Percentiles rank a stretch among this genome's conserved stretches.
Conservation (phyloP, 2,797 vertebrate genomes). For the Valencia hispanica region DNA sequence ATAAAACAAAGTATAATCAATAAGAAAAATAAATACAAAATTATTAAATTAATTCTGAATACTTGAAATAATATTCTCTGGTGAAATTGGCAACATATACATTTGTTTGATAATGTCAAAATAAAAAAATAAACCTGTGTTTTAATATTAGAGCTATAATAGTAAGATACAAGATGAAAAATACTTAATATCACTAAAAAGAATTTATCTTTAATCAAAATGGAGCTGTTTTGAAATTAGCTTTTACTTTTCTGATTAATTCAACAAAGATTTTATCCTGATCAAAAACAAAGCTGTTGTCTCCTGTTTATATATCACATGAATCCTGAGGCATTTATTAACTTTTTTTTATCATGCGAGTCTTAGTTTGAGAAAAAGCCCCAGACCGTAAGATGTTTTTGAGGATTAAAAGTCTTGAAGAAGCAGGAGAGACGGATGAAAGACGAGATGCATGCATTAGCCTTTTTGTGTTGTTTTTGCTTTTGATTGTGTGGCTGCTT, state of each 20-base stretch:
- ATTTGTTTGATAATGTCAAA: neutral
- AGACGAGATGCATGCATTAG: slow-evolving; percentile 40
- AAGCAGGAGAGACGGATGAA: slow-evolving; percentile 18
- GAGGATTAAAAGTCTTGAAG: slow-evolving; percentile 21
- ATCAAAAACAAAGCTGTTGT: slow-evolving; percentile 2
- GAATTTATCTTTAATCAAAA: neutral
- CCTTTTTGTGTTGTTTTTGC: slow-evolving; percentile 34
- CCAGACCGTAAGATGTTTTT: slow-evolving; percentile 5
- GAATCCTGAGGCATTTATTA: slow-evolving; percentile 5
- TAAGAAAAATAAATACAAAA: no score
- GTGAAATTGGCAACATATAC: no score
- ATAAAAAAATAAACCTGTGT: neutral
- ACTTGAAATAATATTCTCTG: neutral
- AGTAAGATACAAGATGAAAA: neutral
- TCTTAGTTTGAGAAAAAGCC: neutral
- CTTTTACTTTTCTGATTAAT: neutral
- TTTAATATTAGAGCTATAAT: neutral
- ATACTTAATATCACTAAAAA: neutral
- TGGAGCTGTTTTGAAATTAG: neutral
- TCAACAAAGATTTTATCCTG: neutral
- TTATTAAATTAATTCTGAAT: neutral
- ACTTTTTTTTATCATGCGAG: neutral
- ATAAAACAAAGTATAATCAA: no score
- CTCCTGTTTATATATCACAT: neutral
- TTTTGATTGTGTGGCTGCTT: slow-evolving; percentile 3